Evolutionary conservation across 2,113 vertebrate genomes (phyloP).

Genomic region (Urocolius indicus): DNA sequence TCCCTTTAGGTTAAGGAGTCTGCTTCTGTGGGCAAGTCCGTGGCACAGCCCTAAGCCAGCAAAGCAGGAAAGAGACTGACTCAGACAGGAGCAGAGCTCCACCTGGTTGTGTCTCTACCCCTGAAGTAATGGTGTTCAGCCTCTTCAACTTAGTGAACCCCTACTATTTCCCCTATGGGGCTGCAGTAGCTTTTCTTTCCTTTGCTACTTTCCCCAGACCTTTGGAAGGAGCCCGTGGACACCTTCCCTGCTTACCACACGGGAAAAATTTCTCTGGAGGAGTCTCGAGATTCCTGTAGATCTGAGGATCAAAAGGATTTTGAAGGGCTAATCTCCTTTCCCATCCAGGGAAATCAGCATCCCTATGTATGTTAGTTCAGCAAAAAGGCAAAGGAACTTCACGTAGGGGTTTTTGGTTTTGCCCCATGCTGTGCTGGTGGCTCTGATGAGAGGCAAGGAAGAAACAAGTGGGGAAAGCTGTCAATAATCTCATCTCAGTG

Average conservation of each 20-base stretch:
- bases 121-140: background rate
- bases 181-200: background rate
- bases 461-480: background rate
- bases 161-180: background rate
- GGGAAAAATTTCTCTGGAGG: background rate
- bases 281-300: background rate
- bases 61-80: background rate
- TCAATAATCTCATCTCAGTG: background rate
- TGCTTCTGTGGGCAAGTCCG: conserved; percentile 5
- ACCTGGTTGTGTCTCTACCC: background rate
- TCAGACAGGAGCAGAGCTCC: background rate
- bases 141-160: background rate
- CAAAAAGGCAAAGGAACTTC: background rate
- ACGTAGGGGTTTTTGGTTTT: background rate
- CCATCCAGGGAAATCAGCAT: background rate
- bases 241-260: background rate
- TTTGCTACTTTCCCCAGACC: background rate
- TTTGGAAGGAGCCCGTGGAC: background rate
- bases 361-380: background rate
- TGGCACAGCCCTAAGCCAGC: background rate
- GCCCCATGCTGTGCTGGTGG: background rate
- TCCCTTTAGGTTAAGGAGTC: background rate
- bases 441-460: background rate
- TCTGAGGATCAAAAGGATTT: conserved; percentile 5
- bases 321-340: background rate